A percentile compares a stretch with the other conserved stretches of the same genome.
Evolutionary conservation across 2,888 invertebrate species (phyloP).

Genomic region (Pachliopta kotzebuea): DNA sequence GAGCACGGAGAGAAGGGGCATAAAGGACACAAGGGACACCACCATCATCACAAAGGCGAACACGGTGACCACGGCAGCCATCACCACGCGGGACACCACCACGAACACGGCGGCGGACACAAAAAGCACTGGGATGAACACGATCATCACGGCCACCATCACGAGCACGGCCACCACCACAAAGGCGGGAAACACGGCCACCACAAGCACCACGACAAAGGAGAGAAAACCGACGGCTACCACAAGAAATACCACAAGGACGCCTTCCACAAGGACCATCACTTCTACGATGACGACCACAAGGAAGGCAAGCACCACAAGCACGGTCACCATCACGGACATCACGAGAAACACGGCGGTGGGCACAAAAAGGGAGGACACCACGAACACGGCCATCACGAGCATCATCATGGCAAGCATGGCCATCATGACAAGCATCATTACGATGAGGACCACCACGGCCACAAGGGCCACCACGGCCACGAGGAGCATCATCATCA

Average conservation of each 20-base stretch:
- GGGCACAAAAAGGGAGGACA: conserved; percentile 75
- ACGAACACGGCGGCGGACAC: conserved; percentile 67
- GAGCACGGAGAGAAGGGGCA: conserved; percentile 68
- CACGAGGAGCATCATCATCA: conserved; percentile 73
- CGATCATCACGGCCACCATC: conserved; percentile 68
- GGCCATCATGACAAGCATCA: conserved; percentile 74
- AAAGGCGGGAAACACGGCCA: conserved; percentile 72
- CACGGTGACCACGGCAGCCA: conserved; percentile 70
- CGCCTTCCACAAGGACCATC: conserved; percentile 72
- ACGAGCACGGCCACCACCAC: conserved; percentile 71
- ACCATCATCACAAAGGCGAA: conserved; percentile 72
- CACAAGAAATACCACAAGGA: conserved; percentile 76
- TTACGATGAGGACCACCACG: conserved; percentile 67
- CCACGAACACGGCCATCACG: conserved; percentile 66
- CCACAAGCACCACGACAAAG: conserved; percentile 70
- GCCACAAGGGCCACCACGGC: conserved; percentile 75
- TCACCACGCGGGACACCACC: conserved; percentile 67
- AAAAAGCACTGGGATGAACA: conserved; percentile 71
- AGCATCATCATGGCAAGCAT: conserved; percentile 71
- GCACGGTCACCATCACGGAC: conserved; percentile 70
- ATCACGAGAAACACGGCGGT: conserved; percentile 66
- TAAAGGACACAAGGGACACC: conserved; percentile 73
- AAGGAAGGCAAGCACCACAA: conserved; percentile 74
- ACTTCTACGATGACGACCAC: conserved; percentile 74
- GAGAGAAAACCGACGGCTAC: conserved; percentile 68